Conservation (phyloP, 1,140 invertebrate genomes). For the Monochamus saltuarius region DNA sequence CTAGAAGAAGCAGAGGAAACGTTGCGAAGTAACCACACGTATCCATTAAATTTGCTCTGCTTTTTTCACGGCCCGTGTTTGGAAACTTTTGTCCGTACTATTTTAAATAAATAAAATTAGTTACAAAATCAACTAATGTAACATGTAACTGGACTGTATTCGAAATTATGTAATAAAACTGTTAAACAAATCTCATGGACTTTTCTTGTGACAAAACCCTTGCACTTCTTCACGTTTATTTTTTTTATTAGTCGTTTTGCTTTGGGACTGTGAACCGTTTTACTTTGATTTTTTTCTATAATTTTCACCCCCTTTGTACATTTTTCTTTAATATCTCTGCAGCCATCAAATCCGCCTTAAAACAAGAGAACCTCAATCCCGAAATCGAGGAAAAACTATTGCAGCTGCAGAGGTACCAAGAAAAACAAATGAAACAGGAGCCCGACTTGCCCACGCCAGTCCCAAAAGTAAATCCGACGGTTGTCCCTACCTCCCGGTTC, state of each 20-base stretch:
- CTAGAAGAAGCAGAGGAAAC: not conserved
- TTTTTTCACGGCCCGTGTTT: slow-evolving; percentile 19
- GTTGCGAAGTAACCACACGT: not conserved
- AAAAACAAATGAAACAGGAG: slow-evolving; percentile 70
- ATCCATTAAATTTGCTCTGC: not conserved
- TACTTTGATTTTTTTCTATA: slow-evolving; percentile 23
- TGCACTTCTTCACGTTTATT: slow-evolving; percentile 40
- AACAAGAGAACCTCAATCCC: slow-evolving; percentile 85
- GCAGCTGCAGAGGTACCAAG: slow-evolving; percentile 84
- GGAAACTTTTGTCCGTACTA: slow-evolving; percentile 26
- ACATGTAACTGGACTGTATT: slow-evolving; percentile 39
- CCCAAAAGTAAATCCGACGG: slow-evolving; percentile 33
- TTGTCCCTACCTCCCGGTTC: slow-evolving; percentile 27
- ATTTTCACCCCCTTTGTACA: slow-evolving; percentile 27
- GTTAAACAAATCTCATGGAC: slow-evolving; percentile 28
- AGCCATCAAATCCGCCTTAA: slow-evolving; percentile 81
- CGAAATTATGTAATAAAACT: slow-evolving; percentile 39
- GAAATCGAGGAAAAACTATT: slow-evolving; percentile 91
- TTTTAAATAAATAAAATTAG: slow-evolving; percentile 10
- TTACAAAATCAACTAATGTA: slow-evolving; percentile 26
- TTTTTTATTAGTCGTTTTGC: slow-evolving; percentile 48
- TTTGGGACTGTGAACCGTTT: slow-evolving; percentile 42
- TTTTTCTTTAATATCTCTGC: slow-evolving; percentile 30
- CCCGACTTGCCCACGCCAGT: slow-evolving; percentile 42
- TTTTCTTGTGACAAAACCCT: slow-evolving; percentile 41